A percentile compares a stretch with the other conserved stretches of the same genome.
Evolutionary conservation across 2,113 vertebrate species (phyloP).

Genomic region (Pantherophis guttatus): DNA sequence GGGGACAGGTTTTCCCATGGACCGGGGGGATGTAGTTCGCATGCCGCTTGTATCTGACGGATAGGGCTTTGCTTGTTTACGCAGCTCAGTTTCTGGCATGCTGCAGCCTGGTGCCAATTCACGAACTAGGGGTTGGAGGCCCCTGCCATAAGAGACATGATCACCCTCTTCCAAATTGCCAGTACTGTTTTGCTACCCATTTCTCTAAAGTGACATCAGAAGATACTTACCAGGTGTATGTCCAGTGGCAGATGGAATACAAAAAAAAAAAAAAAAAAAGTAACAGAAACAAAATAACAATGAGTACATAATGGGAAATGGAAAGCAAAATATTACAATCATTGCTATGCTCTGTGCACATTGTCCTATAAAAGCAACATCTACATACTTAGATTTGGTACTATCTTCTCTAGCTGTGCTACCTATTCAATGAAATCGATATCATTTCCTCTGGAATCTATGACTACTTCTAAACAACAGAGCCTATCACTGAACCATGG

Average conservation of each 20-base stretch:
- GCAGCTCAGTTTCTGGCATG: no score
- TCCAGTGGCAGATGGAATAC: background rate
- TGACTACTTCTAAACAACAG: background rate
- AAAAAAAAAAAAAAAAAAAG: background rate
- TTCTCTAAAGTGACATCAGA: background rate
- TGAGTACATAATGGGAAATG: background rate
- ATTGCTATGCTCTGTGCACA: background rate
- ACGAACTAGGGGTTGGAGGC: no score
- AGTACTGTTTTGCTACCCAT: background rate
- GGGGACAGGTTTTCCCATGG: no score
- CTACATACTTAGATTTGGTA: no score
- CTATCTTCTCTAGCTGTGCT: background rate
- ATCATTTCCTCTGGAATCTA: background rate
- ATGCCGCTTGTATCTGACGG: no score
- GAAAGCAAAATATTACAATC: background rate
- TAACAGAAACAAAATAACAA: background rate
- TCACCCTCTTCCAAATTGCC: background rate
- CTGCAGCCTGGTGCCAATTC: no score
- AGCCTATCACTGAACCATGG: background rate
- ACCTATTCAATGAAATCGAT: no score
- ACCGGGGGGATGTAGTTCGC: no score
- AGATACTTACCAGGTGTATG: slow-evolving; percentile 21
- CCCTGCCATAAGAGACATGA: background rate
- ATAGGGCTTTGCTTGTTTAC: no score
- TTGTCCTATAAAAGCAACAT: background rate